Evolutionary conservation across 2,113 vertebrate genomes (phyloP).

Genomic region (Gorsachius goisagi): DNA sequence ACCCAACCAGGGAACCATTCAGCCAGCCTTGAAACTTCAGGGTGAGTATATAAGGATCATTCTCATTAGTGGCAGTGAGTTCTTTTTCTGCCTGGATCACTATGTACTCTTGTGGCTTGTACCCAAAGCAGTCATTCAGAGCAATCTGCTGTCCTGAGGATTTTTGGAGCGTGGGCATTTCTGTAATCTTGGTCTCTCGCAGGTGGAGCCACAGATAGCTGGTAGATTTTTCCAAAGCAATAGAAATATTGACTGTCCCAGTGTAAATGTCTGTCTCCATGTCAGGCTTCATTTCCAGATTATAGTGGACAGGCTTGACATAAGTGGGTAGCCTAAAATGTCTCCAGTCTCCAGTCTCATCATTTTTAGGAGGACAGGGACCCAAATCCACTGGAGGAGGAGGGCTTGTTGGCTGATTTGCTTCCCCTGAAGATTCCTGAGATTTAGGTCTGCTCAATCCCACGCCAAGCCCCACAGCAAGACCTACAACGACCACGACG

Average conservation of each 20-base stretch:
- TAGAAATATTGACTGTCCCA: slow-evolving; percentile 78
- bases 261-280: slow-evolving; percentile 82
- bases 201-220: slow-evolving; percentile 90
- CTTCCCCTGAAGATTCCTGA: background rate
- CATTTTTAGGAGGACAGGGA: slow-evolving; percentile 74
- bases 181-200: slow-evolving; percentile 82
- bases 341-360: slow-evolving; percentile 79
- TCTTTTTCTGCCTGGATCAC: slow-evolving; percentile 79
- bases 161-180: slow-evolving; percentile 70
- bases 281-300: slow-evolving; percentile 84
- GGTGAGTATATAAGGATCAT: slow-evolving; percentile 76
- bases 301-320: slow-evolving; percentile 85
- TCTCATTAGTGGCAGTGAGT: slow-evolving; percentile 17
- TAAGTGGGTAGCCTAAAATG: slow-evolving; percentile 85
- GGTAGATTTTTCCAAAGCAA: slow-evolving; percentile 70
- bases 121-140: slow-evolving; percentile 85
- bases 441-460: slow-evolving; percentile 76
- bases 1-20: slow-evolving; percentile 91
- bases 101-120: slow-evolving; percentile 82
- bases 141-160: slow-evolving; percentile 52
- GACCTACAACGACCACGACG: slow-evolving; percentile 71
- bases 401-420: background rate
- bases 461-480: slow-evolving; percentile 87
- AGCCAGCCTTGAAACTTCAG: slow-evolving; percentile 90
- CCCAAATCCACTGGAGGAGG: background rate